Base-by-base conservation (phyloP, 1,140 invertebrate genomes). In the Onthophagus taurus region DNA sequence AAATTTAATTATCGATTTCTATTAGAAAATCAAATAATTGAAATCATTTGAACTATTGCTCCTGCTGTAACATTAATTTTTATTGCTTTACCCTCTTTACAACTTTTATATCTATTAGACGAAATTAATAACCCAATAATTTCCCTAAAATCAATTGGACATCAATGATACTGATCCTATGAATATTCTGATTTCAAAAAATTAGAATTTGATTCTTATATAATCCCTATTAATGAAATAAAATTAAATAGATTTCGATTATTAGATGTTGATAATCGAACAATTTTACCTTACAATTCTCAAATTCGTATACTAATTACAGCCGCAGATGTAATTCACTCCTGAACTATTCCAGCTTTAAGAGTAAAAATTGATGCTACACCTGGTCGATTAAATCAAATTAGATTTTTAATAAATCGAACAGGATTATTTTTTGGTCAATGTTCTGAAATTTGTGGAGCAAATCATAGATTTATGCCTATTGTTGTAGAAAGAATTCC, bases 371-470 rank as follows among this genome's bases (percentile, higher is more conserved):
- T 72, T 47, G 78, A 83, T 68, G 75, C 76, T 23, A 68, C 72
- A 4, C 78, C 78, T 14, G 78, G 78, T 0, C 75, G 78, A 26
- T 55, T 83, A 62, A 83, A 82, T 64, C 73, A 81, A 76, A 59
- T 70, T 39, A 69, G 50, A 45, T 68, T 78, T 59, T 61, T 60
- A 51, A 60, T 71, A 58, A 74, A 71, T 49, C 68, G 71, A 30
- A 56, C 72, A 23, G 77, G 79, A 33, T 48, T 79, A 54, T 79
- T 71, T 63, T 81, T 64, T 67, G 80, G 80, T 0, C 80, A 85
- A 74, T 85, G 81, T 64, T 83, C 80, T 57, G 82, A 85, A 74
- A 82, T 85, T 72, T 85, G 80, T 73, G 80, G 80, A 5, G 67
- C 70, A 41, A 83, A 84, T 65, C 81, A 85, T 66, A 77, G 74